Conservation (phyloP, 2,888 invertebrate genomes). For the Plebejus melissa region DNA sequence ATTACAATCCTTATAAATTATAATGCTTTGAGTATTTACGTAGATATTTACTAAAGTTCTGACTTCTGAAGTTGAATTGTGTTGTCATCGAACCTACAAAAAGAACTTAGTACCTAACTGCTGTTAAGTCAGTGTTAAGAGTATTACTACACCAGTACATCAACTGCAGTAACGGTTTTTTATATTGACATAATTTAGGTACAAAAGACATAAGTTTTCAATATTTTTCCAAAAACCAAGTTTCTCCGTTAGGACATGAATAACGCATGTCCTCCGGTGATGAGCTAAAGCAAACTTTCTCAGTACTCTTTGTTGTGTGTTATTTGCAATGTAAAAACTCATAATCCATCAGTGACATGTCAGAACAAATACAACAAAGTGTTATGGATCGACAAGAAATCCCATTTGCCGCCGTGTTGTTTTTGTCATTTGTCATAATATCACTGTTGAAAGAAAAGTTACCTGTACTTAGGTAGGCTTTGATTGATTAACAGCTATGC, state of each 20-base stretch:
- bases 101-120: no score
- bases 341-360: conserved; percentile 24
- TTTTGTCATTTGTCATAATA: conserved; percentile 24
- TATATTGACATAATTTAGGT: no score
- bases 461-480: neutral
- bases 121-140: no score
- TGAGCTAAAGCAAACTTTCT: conserved; percentile 23
- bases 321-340: conserved; percentile 24
- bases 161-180: no score
- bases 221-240: conserved; percentile 3
- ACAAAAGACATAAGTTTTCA: neutral
- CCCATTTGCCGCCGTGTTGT: conserved; percentile 1
- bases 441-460: neutral
- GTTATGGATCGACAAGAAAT: conserved; percentile 16
- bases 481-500: neutral
- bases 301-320: conserved; percentile 21
- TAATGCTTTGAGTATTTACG: no score
- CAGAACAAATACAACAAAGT: conserved; percentile 21
- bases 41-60: no score
- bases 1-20: no score
- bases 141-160: no score
- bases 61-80: no score
- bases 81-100: no score
- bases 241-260: conserved; percentile 23
- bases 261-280: conserved; percentile 7